phyloP scores from a whole-genome alignment of 2,888 invertebrate species.

The Lycia hirtaria region DNA sequence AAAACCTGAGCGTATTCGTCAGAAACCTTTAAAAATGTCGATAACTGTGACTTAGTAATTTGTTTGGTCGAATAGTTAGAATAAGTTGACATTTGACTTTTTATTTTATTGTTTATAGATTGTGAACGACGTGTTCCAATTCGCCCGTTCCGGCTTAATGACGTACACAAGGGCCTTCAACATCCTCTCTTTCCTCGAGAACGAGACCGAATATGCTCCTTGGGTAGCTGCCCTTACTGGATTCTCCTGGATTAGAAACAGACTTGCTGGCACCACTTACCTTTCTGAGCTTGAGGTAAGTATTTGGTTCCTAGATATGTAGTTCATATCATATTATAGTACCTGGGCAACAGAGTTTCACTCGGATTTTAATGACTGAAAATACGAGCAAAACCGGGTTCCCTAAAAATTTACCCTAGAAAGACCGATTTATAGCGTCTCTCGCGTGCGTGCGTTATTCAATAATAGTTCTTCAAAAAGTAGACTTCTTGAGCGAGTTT shows the following conservation, averaged over 20 bases:
- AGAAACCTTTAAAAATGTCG: too few species aligned
- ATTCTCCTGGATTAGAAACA: constrained; percentile 79
- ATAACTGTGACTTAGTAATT: too few species aligned
- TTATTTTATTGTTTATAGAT: constrained; percentile 65
- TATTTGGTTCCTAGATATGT: neutral
- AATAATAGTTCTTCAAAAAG: too few species aligned
- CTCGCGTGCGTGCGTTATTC: too few species aligned
- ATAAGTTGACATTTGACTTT: too few species aligned
- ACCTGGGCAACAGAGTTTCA: neutral
- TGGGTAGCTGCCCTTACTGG: constrained; percentile 89
- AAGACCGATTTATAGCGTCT: too few species aligned
- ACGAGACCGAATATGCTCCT: constrained; percentile 90
- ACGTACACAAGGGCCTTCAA: constrained; percentile 87
- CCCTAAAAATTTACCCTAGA: too few species aligned
- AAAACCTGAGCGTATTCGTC: too few species aligned
- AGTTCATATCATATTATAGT: neutral
- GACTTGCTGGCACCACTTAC: constrained; percentile 57
- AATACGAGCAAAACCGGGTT: too few species aligned
- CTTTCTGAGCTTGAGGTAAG: constrained; percentile 57
- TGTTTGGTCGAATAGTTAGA: too few species aligned
- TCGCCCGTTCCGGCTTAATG: constrained; percentile 88
- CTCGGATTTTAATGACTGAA: too few species aligned
- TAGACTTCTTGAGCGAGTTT: too few species aligned
- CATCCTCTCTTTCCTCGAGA: constrained; percentile 88
- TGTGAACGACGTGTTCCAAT: constrained; percentile 91